Base-by-base conservation (phyloP, 2,113 vertebrate species). In the Emydocephalus ijimae region DNA sequence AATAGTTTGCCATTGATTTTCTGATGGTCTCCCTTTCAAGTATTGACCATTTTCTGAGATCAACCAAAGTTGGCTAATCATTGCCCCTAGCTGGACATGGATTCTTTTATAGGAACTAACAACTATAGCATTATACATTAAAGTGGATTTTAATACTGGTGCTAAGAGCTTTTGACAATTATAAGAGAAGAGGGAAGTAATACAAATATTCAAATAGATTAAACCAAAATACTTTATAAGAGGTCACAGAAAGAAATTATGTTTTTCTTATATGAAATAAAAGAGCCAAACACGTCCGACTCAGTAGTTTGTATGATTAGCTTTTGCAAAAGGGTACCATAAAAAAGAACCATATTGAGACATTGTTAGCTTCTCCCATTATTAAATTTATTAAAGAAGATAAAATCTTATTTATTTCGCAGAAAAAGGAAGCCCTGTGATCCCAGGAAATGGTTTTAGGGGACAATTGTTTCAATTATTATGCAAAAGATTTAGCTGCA, bases 111-210 rank as follows among this genome's bases (percentile, higher is more conserved):
- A 88, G 23, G 5, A 43, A 61, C 15, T 55, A 81, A 94, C 81
- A 57, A 45, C 74, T 50, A 69, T n/a, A 93, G 87, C 85, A 86
- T 88, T 15, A 93, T 91, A 92, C 45, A 15, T 85, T 87, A 91
- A 81, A 86, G 34, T 18, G 85, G 48, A 50, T 94, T 90, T 0
- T 0, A 95, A 34, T 15, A 91, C 9, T 81, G 21, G 10, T 55
- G 64, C n/a, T 12, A 87, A 59, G 12, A 59, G 8, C 55, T n/a
- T 48, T 69, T 56, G 10, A 4, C 56, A 92, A 86, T 18, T 6
- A 0, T 0, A 90, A 50, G 3, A 64, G 55, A n/a, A 34, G 56
- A 5, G 10, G 15, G 89, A 85, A 56, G 29, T 39, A 24, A 54
- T 92, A 81, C 59, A 55, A 88, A 21, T 4, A 57, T 89, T 34